Conservation (phyloP, 2,113 vertebrate species). For the Octodon degus region DNA sequence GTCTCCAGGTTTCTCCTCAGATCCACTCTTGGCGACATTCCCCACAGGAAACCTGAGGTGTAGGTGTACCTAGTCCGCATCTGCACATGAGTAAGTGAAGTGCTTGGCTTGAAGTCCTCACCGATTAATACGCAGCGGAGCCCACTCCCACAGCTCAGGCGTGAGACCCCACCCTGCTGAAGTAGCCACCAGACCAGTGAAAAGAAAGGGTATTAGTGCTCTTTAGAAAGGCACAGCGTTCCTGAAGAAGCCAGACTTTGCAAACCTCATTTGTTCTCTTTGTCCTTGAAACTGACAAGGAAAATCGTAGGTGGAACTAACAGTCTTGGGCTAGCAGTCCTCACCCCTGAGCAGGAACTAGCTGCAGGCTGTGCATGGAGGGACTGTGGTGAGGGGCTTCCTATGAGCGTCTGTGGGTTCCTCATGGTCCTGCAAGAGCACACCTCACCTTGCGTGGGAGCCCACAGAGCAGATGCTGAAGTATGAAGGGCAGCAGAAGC, state of each 20-base stretch:
- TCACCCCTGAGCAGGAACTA: slow-evolving; percentile 58
- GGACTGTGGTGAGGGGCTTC: neutral
- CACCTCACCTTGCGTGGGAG: neutral
- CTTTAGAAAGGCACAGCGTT: neutral
- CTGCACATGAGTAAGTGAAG: neutral
- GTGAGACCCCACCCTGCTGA: neutral
- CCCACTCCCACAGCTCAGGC: neutral
- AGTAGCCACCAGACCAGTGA: neutral
- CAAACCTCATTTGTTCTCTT: slow-evolving; percentile 20
- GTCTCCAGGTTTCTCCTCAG: neutral
- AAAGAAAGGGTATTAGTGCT: neutral
- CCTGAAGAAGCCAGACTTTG: slow-evolving; percentile 33
- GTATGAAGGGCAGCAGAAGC: neutral
- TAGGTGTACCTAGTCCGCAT: neutral
- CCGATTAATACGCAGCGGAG: neutral
- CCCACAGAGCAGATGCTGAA: neutral
- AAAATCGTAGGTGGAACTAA: slow-evolving; percentile 74
- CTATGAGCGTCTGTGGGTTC: neutral
- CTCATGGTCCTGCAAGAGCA: slow-evolving; percentile 21
- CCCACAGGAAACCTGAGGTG: neutral
- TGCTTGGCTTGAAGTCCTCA: neutral
- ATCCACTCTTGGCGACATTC: neutral
- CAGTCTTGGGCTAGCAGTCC: slow-evolving; percentile 23
- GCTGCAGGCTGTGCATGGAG: neutral
- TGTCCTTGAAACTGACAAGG: slow-evolving; percentile 76